phyloP scores from a whole-genome alignment of 2,113 vertebrate species.

The Sminthopsis crassicaudata region DNA sequence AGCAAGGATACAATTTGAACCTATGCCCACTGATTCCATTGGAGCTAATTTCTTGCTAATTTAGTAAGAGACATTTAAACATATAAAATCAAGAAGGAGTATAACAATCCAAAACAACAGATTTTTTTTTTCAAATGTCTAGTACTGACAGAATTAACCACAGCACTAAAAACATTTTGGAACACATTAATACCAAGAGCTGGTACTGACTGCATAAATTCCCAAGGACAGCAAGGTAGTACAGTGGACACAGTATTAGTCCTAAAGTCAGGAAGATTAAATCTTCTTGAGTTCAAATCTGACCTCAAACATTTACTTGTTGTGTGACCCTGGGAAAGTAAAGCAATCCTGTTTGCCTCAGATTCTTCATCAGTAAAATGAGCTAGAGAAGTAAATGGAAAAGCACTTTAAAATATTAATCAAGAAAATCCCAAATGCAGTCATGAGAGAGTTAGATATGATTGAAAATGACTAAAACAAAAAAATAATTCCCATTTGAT shows the following conservation, averaged over 20 bases:
- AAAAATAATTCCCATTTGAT: not conserved
- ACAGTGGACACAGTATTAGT: no score
- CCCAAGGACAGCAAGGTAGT: not conserved
- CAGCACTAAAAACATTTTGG: not conserved
- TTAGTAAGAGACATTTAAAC: not conserved
- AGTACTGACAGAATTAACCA: not conserved
- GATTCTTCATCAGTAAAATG: not conserved
- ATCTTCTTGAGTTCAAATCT: not conserved
- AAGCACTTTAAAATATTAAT: not conserved
- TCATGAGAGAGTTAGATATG: not conserved
- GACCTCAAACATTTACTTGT: not conserved
- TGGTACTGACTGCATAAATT: not conserved
- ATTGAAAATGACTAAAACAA: not conserved
- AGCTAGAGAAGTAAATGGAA: not conserved
- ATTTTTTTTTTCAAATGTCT: not conserved
- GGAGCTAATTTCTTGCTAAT: not conserved
- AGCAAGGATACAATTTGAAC: not conserved
- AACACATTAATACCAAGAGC: not conserved
- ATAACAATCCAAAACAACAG: not conserved
- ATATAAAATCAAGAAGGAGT: not conserved
- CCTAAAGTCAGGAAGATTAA: not conserved
- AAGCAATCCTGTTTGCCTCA: not conserved
- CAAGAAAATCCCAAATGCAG: not conserved
- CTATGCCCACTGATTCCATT: not conserved
- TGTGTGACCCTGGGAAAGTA: not conserved